Conservation (phyloP, 2,113 vertebrate genomes). For the Ctenodactylus gundi region DNA sequence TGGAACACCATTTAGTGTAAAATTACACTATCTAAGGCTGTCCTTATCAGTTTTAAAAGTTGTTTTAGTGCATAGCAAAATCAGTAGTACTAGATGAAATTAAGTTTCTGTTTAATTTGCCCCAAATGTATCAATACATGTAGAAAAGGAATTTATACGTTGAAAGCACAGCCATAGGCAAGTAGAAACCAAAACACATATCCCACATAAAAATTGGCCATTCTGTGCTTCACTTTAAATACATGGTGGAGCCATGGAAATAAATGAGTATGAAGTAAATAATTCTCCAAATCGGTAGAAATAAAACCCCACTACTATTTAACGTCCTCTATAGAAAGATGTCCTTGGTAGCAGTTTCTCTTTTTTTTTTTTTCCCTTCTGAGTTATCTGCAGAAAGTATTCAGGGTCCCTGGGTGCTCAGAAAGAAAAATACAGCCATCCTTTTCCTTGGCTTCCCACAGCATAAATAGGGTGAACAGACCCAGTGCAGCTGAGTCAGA, state of each 20-base stretch:
- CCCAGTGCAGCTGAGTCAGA: slow-evolving; percentile 44
- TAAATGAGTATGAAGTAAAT: neutral
- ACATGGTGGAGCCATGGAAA: neutral
- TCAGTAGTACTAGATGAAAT: neutral
- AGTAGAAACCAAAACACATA: slow-evolving; percentile 18
- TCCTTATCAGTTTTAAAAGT: neutral
- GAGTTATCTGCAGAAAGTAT: neutral
- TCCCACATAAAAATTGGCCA: neutral
- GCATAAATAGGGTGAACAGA: slow-evolving; percentile 11
- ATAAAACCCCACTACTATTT: slow-evolving; percentile 24
- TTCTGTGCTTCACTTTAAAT: slow-evolving; percentile 15
- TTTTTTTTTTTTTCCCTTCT: neutral
- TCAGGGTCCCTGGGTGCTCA: neutral
- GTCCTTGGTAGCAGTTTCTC: slow-evolving; percentile 11
- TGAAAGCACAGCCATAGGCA: neutral
- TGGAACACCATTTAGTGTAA: neutral
- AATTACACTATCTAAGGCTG: neutral
- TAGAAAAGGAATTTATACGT: neutral
- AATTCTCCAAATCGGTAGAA: neutral
- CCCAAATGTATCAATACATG: neutral
- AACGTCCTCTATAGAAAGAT: neutral
- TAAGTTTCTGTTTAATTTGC: neutral
- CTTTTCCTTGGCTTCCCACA: slow-evolving; percentile 34
- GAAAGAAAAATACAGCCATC: slow-evolving; percentile 46
- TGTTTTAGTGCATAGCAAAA: neutral